These are phyloP conservation scores for Cheilosia urbana DNA, from an alignment of 2,888 invertebrate species.

Conservation along the genomic window DNA sequence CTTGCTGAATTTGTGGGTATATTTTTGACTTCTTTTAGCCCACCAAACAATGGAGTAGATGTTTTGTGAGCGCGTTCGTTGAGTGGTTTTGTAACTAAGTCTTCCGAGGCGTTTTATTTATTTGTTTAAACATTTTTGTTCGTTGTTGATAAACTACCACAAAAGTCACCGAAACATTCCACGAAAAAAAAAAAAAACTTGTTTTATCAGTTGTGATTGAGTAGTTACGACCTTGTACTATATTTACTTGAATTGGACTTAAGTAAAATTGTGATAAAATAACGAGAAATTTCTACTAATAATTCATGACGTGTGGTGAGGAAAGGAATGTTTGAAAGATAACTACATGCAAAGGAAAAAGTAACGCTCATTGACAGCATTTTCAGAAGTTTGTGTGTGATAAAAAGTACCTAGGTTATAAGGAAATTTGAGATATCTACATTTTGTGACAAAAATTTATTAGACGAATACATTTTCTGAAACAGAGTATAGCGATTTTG, in stretches of 20 bases:
- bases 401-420: no score
- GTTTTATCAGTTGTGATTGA: slow-evolving; percentile 51
- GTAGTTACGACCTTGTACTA: slow-evolving; percentile 54
- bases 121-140: background rate
- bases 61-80: slow-evolving; percentile 16
- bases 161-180: background rate
- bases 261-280: slow-evolving; percentile 53
- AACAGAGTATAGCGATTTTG: no score
- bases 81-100: slow-evolving; percentile 22
- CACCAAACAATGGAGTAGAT: slow-evolving; percentile 17
- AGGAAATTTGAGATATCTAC: no score
- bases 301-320: background rate
- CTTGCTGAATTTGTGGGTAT: slow-evolving; percentile 15
- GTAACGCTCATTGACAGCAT: no score
- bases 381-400: no score
- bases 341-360: background rate
- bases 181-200: slow-evolving; percentile 5
- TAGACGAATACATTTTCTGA: no score
- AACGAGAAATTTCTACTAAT: background rate
- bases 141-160: slow-evolving; percentile 14
- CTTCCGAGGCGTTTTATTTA: slow-evolving; percentile 31
- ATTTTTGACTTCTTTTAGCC: slow-evolving; percentile 28
- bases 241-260: slow-evolving; percentile 40
- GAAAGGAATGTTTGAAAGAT: slow-evolving; percentile 23
- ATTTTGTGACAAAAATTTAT: no score